These are phyloP conservation scores for Laothoe populi DNA, from an alignment of 2,888 invertebrate genomes.

Conservation along the genomic window DNA sequence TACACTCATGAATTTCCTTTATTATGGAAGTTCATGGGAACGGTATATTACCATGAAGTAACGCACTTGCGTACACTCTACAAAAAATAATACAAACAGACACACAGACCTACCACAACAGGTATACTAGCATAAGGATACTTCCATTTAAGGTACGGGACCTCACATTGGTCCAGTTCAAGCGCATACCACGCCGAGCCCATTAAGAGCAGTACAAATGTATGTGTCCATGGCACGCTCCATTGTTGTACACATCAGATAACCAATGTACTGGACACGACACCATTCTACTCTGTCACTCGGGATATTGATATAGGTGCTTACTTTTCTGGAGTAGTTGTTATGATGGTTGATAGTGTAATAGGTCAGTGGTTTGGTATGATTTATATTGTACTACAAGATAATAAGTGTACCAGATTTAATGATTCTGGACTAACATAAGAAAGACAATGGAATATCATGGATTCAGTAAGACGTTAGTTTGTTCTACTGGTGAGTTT, in stretches of 20 bases:
- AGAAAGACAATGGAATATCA: too few species aligned
- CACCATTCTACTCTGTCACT: slow-evolving; percentile 5
- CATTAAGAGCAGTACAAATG: slow-evolving; percentile 24
- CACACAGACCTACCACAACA: not conserved
- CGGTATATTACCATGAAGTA: too few species aligned
- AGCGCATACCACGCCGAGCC: slow-evolving; percentile 1
- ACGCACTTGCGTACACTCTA: too few species aligned
- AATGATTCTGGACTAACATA: too few species aligned
- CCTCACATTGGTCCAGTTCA: not conserved
- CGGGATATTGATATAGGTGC: slow-evolving; percentile 21
- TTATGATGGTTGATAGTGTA: not conserved
- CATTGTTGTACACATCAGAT: slow-evolving; percentile 27
- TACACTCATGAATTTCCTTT: too few species aligned
- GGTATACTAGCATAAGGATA: too few species aligned
- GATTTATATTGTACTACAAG: too few species aligned
- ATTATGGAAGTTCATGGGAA: too few species aligned
- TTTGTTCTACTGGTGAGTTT: too few species aligned
- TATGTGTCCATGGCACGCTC: slow-evolving; percentile 19
- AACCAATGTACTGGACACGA: slow-evolving; percentile 20
- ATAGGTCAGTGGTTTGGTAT: not conserved
- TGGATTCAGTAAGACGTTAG: too few species aligned
- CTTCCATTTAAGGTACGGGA: slow-evolving; percentile 15
- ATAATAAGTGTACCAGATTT: too few species aligned
- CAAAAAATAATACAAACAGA: not conserved
- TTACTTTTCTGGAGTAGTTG: not conserved